A percentile compares a stretch with the other conserved stretches of the same genome.
Conservation (phyloP, 2,888 invertebrate species). For the Ametastegia equiseti region DNA sequence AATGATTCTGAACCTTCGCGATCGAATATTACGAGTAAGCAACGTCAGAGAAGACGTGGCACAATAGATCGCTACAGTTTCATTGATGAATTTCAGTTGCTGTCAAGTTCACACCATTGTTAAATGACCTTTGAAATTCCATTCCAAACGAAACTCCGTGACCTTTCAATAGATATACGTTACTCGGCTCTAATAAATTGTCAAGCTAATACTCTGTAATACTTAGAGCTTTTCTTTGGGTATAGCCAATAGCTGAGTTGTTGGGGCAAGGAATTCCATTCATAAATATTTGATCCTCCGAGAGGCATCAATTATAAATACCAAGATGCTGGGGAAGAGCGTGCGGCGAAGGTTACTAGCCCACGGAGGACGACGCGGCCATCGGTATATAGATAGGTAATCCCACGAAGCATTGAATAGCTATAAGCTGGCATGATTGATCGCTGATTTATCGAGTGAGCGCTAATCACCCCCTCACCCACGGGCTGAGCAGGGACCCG, state of each 20-base stretch:
- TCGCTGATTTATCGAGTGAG: conserved; percentile 46
- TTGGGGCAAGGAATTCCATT: conserved; percentile 16
- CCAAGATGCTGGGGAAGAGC: conserved; percentile 18
- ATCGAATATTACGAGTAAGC: too few relatives aligned
- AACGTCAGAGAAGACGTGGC: neutral
- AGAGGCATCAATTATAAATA: conserved; percentile 28
- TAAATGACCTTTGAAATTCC: neutral
- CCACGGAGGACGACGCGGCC: neutral
- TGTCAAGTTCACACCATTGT: neutral
- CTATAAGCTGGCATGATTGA: conserved; percentile 45
- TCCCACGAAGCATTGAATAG: conserved; percentile 29
- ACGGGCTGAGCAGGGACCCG: neutral
- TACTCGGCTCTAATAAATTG: neutral
- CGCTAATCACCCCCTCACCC: conserved; percentile 19
- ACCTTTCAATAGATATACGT: neutral
- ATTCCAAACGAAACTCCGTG: neutral
- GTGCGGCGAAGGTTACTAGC: conserved; percentile 25
- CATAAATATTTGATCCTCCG: conserved; percentile 26
- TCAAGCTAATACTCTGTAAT: conserved; percentile 8
- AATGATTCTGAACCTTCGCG: neutral
- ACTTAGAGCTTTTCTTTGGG: neutral
- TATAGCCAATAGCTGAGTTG: neutral
- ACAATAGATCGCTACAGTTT: neutral
- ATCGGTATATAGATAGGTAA: conserved; percentile 16
- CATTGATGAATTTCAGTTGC: neutral